Evolutionary conservation across 2,113 vertebrate species (phyloP).

Genomic region (Strix uralensis): DNA sequence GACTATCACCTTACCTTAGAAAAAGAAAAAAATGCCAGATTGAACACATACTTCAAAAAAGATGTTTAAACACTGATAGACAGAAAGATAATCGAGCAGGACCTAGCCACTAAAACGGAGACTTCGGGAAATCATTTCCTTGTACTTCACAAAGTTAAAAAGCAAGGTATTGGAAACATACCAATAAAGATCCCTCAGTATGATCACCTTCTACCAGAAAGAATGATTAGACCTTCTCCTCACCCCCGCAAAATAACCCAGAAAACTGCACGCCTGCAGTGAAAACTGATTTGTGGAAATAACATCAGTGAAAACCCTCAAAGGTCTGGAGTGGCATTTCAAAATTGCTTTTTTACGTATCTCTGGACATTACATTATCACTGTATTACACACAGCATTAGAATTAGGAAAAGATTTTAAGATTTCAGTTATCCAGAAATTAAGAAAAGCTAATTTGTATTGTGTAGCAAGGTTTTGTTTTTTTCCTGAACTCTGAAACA

Average conservation of each 20-base stretch:
- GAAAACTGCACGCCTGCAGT: neutral
- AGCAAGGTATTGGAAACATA: neutral
- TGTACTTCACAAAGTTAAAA: neutral
- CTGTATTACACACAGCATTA: neutral
- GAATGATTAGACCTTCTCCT: accelerated
- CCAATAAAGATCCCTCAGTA: neutral
- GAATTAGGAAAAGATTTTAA: neutral
- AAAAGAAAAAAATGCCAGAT: neutral
- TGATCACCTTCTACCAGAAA: neutral
- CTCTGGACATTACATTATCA: neutral
- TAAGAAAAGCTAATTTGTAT: neutral
- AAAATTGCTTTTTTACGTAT: neutral
- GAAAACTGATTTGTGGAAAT: neutral
- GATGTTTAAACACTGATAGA: neutral
- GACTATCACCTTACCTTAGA: neutral
- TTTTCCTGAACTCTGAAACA: neutral
- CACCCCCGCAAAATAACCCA: neutral
- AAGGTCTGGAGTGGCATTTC: neutral
- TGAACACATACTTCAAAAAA: neutral
- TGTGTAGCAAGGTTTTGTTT: neutral
- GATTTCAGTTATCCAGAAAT: neutral
- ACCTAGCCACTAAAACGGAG: neutral
- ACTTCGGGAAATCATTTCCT: neutral
- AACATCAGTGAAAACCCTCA: neutral
- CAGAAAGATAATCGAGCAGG: neutral